Base-by-base conservation (phyloP, 2,888 invertebrate species). In the Troides helena region DNA sequence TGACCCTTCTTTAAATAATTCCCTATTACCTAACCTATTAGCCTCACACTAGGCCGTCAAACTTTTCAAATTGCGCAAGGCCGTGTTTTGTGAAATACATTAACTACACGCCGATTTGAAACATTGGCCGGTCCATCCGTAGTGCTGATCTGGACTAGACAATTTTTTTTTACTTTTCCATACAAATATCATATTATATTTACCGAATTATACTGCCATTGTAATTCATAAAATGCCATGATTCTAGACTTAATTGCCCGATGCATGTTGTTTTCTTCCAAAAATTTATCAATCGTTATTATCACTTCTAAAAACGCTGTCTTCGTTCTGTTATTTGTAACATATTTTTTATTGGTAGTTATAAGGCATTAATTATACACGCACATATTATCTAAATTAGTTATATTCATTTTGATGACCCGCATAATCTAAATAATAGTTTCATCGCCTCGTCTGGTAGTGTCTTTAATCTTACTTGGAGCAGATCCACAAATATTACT, bases 151-250 rank as follows among this genome's bases (percentile, higher is more conserved):
- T 2, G 4, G 14, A 46, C 12, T 46, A 46, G 46, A 14, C 6
- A n/a, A 12, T 18, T 4, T n/a, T 53, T n/a, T 18, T 53, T 53
- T 14, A 18, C 2, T n/a, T 53, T 12, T 5, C 18, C 1, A 18
- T 50, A 1, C 4, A 18, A 46, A 69, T 56, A 1, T 17, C 21
- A 6, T 30, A 1, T 17, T 36, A 6, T 30, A 64, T 67, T 81
- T 80, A 93, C 93, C 81, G 88, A 88, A 79, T 93, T 92, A 72
- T 93, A 93, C 72, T 89, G 87, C 93, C 93, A 94, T 72, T 94
- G 93, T 14, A 93, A 79, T 76, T 92, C 89, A 73, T 93, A 93
- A 76, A 93, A 93, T 3, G 90, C 85, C 86, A 89, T 88, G 68
- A 94, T 90, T 73, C 93, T 83, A 5, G 82, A 82, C 75, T 88